Conservation (phyloP, 2,113 vertebrate genomes). For the Alethe castanea region DNA sequence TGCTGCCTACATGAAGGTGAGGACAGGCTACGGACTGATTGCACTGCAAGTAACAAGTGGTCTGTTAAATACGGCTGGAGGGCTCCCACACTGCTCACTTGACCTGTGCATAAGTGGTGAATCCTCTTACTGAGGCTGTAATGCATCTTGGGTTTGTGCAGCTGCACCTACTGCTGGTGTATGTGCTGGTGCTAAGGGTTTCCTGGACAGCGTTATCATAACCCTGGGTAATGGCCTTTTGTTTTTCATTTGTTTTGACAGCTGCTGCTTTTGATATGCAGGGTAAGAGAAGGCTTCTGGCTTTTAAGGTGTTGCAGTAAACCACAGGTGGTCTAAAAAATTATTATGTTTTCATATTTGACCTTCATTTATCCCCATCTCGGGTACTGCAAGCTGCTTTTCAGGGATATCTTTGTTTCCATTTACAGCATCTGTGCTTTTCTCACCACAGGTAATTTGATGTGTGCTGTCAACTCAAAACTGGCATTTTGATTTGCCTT, state of each 20-base stretch:
- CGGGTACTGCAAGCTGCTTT: background rate
- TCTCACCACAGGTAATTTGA: background rate
- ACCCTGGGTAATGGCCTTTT: background rate
- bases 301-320: background rate
- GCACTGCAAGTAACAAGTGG: background rate
- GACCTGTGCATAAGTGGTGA: background rate
- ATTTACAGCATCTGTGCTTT: background rate
- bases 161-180: background rate
- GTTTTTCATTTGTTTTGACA: background rate
- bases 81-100: background rate
- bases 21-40: background rate
- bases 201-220: background rate
- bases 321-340: background rate
- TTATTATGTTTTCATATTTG: background rate
- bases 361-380: background rate
- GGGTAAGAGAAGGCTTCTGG: background rate
- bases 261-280: background rate
- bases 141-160: background rate
- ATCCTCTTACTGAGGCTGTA: background rate
- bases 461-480: background rate
- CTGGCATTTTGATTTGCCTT: background rate
- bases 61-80: accelerated
- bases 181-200: background rate
- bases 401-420: background rate
- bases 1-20: background rate